Percentiles rank a stretch among this genome's conserved stretches.
phyloP scores from a whole-genome alignment of 2,113 vertebrate genomes.

The Arvicanthis niloticus region DNA sequence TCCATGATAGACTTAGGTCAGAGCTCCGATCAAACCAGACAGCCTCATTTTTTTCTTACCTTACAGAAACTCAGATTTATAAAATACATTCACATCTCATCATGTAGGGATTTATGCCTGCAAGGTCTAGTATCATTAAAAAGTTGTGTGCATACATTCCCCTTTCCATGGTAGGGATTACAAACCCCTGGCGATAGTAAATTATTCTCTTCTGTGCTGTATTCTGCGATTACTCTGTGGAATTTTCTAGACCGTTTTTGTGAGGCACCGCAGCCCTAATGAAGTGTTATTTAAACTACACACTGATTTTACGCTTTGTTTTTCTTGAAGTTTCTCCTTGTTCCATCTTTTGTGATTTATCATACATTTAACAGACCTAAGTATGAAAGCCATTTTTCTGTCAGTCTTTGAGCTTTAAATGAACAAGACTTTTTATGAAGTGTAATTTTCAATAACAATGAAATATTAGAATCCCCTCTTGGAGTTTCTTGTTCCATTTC shows the following conservation, averaged over 20 bases:
- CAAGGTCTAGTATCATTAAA: conserved; percentile 83
- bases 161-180: conserved; percentile 62
- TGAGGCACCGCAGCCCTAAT: conserved; percentile 64
- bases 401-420: conserved; percentile 74
- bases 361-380: conserved; percentile 76
- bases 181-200: conserved; percentile 72
- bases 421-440: conserved; percentile 81
- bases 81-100: conserved; percentile 77
- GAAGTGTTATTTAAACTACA: conserved; percentile 79
- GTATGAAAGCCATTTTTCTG: conserved; percentile 78
- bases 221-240: conserved; percentile 59
- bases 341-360: conserved; percentile 79
- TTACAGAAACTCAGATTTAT: conserved; percentile 74
- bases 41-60: conserved; percentile 54
- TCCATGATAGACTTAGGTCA: not conserved
- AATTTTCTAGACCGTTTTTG: conserved; percentile 70
- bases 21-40: not conserved
- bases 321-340: conserved; percentile 78
- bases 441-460: conserved; percentile 83
- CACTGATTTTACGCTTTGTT: conserved; percentile 76
- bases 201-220: conserved; percentile 64
- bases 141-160: conserved; percentile 80
- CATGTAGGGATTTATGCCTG: conserved; percentile 83
- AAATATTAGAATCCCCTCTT: conserved; percentile 75
- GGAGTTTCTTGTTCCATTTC: conserved; percentile 37